Conservation (phyloP, 2,113 vertebrate genomes). For the Dromas ardeola region DNA sequence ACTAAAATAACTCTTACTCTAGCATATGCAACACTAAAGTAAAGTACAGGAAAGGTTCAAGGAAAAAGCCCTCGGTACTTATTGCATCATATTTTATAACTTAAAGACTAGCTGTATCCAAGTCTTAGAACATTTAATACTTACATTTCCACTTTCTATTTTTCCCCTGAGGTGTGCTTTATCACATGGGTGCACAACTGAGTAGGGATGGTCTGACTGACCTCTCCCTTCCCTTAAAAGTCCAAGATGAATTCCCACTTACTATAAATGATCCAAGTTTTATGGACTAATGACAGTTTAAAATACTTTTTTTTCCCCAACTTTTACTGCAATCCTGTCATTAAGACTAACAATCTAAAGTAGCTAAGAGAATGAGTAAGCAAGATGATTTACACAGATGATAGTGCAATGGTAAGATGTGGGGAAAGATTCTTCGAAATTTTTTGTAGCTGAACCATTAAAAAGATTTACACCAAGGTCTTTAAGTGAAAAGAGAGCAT, state of each 20-base stretch:
- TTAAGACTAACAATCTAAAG: constrained; percentile 70
- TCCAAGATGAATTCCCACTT: constrained; percentile 40
- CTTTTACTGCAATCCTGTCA: constrained; percentile 50
- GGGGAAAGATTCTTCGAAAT: constrained; percentile 23
- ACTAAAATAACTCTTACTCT: neutral
- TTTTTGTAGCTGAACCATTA: constrained; percentile 44
- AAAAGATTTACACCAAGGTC: constrained; percentile 67
- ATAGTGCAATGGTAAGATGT: constrained; percentile 3
- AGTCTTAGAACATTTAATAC: neutral
- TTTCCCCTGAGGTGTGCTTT: neutral
- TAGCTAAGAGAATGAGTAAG: constrained; percentile 61
- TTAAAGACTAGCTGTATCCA: neutral
- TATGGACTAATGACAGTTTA: constrained; percentile 59
- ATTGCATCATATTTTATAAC: neutral
- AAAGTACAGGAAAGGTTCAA: neutral
- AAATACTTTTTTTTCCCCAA: neutral
- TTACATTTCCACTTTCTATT: neutral
- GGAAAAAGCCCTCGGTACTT: neutral
- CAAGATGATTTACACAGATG: constrained; percentile 63
- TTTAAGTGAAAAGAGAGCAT: constrained; percentile 54
- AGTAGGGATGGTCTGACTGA: neutral
- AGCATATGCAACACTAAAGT: neutral
- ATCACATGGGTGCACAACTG: neutral
- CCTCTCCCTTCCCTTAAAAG: constrained; percentile 45
- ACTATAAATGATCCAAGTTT: constrained; percentile 54